These are phyloP conservation scores for Bellardia pandia DNA, from an alignment of 2,888 invertebrate species.

Conservation along the genomic window DNA sequence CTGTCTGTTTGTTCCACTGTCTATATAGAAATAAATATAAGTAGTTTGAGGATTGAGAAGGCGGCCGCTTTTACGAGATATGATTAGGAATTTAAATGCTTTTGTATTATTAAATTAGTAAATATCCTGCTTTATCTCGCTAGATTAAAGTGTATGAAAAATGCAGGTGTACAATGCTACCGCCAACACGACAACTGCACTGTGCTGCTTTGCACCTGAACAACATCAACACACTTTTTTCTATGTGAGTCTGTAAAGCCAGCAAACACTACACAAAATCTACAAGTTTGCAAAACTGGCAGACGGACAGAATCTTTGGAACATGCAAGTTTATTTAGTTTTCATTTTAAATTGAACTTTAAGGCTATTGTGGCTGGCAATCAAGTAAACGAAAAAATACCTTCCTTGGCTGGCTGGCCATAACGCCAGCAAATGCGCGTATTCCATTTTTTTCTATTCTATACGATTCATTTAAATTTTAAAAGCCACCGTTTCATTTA, in stretches of 20 bases:
- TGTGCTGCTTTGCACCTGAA: constrained; percentile 57
- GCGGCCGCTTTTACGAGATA: constrained; percentile 79
- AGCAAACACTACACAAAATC: neutral
- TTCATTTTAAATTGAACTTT: constrained; percentile 62
- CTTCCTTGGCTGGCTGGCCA: constrained; percentile 49
- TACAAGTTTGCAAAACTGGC: constrained; percentile 20
- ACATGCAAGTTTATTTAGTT: constrained; percentile 58
- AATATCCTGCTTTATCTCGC: constrained; percentile 78
- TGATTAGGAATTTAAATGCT: constrained; percentile 84
- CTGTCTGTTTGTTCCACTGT: neutral
- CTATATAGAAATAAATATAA: constrained; percentile 49
- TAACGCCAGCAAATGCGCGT: constrained; percentile 33
- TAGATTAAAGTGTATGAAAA: constrained; percentile 63
- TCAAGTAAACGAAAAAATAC: constrained; percentile 61
- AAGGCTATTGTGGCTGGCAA: constrained; percentile 36
- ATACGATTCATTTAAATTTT: constrained; percentile 21
- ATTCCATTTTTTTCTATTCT: constrained; percentile 35
- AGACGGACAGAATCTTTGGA: constrained; percentile 37
- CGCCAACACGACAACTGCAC: constrained; percentile 52
- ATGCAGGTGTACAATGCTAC: constrained; percentile 71
- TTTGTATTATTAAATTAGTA: constrained; percentile 84
- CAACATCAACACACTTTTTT: constrained; percentile 44
- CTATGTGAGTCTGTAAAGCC: constrained; percentile 29
- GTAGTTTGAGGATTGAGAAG: constrained; percentile 74
- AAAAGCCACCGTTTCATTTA: constrained; percentile 12